Evolutionary conservation across 2,888 invertebrate species (phyloP), one percentile per base, ranked within the genome.

Genomic region (Archaeoteleia sp.): DNA sequence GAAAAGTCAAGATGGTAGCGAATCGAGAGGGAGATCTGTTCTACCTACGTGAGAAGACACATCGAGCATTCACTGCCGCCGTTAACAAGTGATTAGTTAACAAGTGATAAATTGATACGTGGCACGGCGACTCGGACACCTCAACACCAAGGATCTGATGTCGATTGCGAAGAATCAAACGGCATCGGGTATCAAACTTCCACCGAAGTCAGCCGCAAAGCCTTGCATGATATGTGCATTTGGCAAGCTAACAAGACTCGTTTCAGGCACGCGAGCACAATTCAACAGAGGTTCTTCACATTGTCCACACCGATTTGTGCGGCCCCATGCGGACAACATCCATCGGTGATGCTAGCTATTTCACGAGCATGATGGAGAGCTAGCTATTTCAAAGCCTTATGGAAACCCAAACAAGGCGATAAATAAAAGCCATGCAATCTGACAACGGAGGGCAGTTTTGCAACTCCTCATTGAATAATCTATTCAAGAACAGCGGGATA

Each of bases 251-350:
- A 43, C 25, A 0, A 32, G 30, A 12, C 2, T 10, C 40, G 5
- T 53, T 53, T 15, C 42, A 40, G 42, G 20, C 1, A 3, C 30
- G 40, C 1, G 12, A 6, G 1, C 20, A 9, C 3, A 53, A 23
- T 7, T 17, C 53, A 1, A n/a, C 53, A 0, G 17, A n/a, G 0
- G 1, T 53, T 7, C 32, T 53, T 6, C 40, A 53, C 2, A n/a
- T 40, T 2, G 15, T 53, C 2, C 53, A 53, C 14, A 23, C 34
- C 0, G 40, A 53, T 20, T 29, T 53, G 7, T 53, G 40, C n/a
- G n/a, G n/a, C n/a, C n/a, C n/a, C n/a, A n/a, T n/a, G n/a, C n/a
- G n/a, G n/a, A n/a, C n/a, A n/a, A 2, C 40, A 34, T 1, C 53
- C 40, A 13, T 30, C 1, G 40, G 30, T 7, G 40, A 30, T 13